Evolutionary conservation across 2,113 vertebrate species (phyloP).

Genomic region (Prunella fulvescens): DNA sequence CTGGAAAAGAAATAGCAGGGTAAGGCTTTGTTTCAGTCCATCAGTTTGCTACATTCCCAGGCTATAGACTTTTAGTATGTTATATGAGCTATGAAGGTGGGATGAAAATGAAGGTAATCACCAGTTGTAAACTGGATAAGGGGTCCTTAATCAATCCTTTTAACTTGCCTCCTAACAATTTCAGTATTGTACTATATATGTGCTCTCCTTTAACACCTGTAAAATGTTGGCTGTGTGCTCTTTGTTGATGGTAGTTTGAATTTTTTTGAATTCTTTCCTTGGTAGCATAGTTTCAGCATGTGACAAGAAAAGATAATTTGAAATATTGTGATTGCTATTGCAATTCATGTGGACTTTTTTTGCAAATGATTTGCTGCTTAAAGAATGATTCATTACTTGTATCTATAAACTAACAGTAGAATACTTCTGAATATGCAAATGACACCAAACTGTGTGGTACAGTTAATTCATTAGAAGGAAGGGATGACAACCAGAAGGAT

Average conservation of each 20-base stretch:
- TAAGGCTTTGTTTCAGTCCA: neutral
- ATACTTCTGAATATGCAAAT: neutral
- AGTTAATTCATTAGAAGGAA: neutral
- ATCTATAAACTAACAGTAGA: neutral
- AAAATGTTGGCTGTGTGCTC: neutral
- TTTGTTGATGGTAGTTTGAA: neutral
- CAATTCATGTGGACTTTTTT: neutral
- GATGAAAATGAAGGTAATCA: neutral
- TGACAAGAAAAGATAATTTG: neutral
- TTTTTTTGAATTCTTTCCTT: neutral
- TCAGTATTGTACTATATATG: neutral
- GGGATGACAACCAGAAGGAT: neutral
- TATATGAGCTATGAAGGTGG: neutral
- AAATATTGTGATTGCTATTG: neutral
- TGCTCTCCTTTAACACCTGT: neutral
- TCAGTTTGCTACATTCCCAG: neutral
- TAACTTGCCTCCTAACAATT: neutral
- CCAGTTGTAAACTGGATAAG: neutral
- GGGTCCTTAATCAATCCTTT: neutral
- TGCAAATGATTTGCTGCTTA: neutral
- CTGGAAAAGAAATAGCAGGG: neutral
- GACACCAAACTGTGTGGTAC: accelerated
- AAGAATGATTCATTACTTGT: neutral
- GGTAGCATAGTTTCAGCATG: neutral
- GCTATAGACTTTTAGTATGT: neutral